A percentile compares a stretch with the other conserved stretches of the same genome.
Conservation (phyloP, 2,113 vertebrate species). For the Bagarius yarrelli region DNA sequence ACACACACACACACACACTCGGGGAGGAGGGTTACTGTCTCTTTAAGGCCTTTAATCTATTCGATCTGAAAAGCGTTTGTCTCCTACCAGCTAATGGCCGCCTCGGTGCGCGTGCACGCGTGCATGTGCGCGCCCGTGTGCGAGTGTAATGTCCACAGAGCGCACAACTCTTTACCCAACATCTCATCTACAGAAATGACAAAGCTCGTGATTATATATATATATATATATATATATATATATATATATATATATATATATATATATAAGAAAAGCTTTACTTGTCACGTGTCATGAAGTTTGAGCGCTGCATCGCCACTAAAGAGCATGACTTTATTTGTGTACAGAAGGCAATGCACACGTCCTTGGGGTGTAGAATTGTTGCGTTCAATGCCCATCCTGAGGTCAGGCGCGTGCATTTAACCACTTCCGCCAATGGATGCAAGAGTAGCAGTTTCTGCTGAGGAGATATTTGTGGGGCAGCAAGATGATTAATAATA, state of each 20-base stretch:
- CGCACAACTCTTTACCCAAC: conserved; percentile 52
- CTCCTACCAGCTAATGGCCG: conserved; percentile 68
- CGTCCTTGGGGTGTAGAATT: no score
- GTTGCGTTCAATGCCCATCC: not conserved
- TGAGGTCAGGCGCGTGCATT: not conserved
- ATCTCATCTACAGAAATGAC: conserved; percentile 52
- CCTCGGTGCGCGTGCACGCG: conserved; percentile 56
- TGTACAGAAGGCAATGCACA: not conserved
- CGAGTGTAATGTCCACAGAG: conserved; percentile 68
- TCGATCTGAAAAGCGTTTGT: conserved; percentile 69
- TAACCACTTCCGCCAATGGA: not conserved
- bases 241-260: no score
- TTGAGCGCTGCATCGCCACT: not conserved
- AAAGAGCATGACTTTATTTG: not conserved
- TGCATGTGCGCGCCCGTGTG: not conserved
- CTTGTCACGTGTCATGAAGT: not conserved
- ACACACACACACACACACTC: conserved; percentile 23
- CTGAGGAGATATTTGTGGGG: not conserved
- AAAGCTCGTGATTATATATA: not conserved
- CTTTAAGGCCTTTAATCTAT: conserved; percentile 71
- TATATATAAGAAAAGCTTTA: no score
- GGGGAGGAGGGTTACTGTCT: conserved; percentile 61
- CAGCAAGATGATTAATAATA: not conserved
- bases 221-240: no score
- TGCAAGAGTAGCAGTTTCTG: not conserved